Evolutionary conservation across 2,888 invertebrate genomes (phyloP), one percentile per base, ranked within the genome.

Genomic region (Cephus pygmeus): DNA sequence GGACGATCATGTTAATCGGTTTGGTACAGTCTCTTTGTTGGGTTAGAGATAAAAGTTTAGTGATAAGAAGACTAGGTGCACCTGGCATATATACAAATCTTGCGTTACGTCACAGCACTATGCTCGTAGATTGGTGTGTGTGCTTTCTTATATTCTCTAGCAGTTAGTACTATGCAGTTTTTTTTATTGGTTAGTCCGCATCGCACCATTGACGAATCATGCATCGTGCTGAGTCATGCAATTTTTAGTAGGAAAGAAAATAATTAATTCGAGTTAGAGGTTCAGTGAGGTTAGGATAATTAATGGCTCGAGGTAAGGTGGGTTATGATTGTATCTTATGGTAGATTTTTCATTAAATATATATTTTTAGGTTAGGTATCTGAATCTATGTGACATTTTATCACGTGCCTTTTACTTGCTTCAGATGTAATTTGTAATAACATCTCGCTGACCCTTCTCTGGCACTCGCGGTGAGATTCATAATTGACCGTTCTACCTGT

Each of bases 141-240:
- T 69, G 11, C 30, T 33, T 69, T 9, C 71, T 71, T 31, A 33
- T 15, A 33, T 2, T 71, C 6, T 33, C 12, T 31, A 33, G 31
- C 31, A 71, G 71, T 34, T 56, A 56, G 71, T 71, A 71, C 79
- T 81, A 77, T 73, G 73, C 34, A 75, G 75, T 69, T 35, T 34
- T 78, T 79, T 78, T 77, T 69, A 79, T 76, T 77, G 77, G 80
- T 83, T 85, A 83, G 87, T 89, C 89, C 90, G 89, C 85, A 89
- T 90, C 87, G 88, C 87, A 85, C 90, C 89, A 90, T 88, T 90
- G 90, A 88, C 90, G 83, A 84, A 82, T 83, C 77, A 75, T 75
- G 75, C 23, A 33, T 15, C 35, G 15, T 33, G 79, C 68, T 69
- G 71, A n/a, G 36, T 79, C 68, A 34, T n/a, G 34, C 75, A 76